Conservation (phyloP, 2,797 vertebrate genomes). For the Ambastaia sidthimunki region DNA sequence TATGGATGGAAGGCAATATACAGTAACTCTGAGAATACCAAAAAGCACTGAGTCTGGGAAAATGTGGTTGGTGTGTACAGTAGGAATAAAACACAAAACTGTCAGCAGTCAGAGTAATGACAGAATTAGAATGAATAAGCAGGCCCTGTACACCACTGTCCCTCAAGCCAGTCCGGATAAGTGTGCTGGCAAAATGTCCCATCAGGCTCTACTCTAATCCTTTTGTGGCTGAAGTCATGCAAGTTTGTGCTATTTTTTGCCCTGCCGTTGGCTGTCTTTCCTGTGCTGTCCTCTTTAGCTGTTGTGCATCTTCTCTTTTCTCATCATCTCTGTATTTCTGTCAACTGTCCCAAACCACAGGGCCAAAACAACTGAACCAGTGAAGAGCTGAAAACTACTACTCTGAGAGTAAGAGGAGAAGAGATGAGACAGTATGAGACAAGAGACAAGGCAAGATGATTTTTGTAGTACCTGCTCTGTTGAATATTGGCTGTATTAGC, state of each 20-base stretch:
- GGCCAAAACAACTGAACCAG: conserved; percentile 28
- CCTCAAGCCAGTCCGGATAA: conserved; percentile 14
- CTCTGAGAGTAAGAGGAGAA: conserved; percentile 56
- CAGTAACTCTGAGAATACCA: conserved; percentile 1
- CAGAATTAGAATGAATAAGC: conserved; percentile 10
- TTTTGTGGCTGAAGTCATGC: conserved; percentile 21
- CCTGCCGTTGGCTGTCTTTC: conserved; percentile 1
- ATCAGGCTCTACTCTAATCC: conserved; percentile 38
- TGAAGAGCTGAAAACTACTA: conserved; percentile 55
- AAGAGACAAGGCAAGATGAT: conserved; percentile 30
- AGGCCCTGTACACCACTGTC: not conserved
- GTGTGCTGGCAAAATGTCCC: conserved; percentile 22
- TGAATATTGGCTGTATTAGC: no score
- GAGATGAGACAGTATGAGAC: conserved; percentile 29
- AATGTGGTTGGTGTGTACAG: conserved; percentile 41
- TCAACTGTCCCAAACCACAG: conserved; percentile 26
- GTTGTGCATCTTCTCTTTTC: conserved; percentile 34
- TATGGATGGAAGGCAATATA: conserved; percentile 9
- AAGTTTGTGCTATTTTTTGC: not conserved
- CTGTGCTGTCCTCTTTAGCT: not conserved
- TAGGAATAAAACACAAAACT: conserved; percentile 24
- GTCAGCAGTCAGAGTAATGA: conserved; percentile 29
- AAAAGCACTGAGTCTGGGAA: conserved; percentile 17
- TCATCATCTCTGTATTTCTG: conserved; percentile 38
- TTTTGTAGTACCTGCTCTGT: no score